Percentiles rank a stretch among this genome's conserved stretches.
Evolutionary conservation across 2,113 vertebrate species (phyloP).

Genomic region (Rhea americana): DNA sequence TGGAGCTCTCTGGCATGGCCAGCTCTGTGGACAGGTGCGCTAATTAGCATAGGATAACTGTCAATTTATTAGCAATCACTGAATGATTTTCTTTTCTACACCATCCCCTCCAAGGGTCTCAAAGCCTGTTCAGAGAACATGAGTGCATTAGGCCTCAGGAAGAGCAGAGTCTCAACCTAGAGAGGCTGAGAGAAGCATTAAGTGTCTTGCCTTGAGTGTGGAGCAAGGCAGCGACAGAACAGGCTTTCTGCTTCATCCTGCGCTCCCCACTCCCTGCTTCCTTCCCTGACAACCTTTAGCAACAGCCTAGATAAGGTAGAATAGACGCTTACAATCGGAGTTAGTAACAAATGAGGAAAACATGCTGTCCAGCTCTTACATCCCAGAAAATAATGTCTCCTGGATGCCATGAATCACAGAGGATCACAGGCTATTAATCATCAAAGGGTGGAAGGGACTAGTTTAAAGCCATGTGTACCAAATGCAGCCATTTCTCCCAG

Average conservation of each 20-base stretch:
- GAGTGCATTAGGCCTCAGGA: not conserved
- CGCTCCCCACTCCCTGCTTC: not conserved
- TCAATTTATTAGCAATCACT: slow-evolving; percentile 5
- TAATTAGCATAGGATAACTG: not conserved
- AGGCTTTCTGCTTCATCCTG: not conserved
- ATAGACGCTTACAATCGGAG: not conserved
- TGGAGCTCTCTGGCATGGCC: not conserved
- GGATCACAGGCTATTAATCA: slow-evolving; percentile 55
- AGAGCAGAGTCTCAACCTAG: not conserved
- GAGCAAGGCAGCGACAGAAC: not conserved
- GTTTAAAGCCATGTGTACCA: slow-evolving; percentile 28
- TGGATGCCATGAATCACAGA: slow-evolving; percentile 14
- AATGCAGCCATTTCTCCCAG: slow-evolving; percentile 23
- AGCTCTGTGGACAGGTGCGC: slow-evolving; percentile 36
- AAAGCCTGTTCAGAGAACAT: not conserved
- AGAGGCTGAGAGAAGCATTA: not conserved
- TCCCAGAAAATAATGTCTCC: slow-evolving; percentile 43
- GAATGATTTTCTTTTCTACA: not conserved
- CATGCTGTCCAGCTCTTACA: slow-evolving; percentile 40
- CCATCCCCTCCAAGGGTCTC: not conserved
- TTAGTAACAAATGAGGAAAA: slow-evolving; percentile 51
- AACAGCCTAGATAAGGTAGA: slow-evolving; percentile 1
- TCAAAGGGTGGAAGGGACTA: not conserved
- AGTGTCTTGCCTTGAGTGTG: not conserved
- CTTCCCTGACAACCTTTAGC: slow-evolving; percentile 6